Percentiles rank a stretch among this genome's conserved stretches.
Evolutionary conservation across 1,140 invertebrate genomes (phyloP).

Genomic region (Sitobion miscanthi): DNA sequence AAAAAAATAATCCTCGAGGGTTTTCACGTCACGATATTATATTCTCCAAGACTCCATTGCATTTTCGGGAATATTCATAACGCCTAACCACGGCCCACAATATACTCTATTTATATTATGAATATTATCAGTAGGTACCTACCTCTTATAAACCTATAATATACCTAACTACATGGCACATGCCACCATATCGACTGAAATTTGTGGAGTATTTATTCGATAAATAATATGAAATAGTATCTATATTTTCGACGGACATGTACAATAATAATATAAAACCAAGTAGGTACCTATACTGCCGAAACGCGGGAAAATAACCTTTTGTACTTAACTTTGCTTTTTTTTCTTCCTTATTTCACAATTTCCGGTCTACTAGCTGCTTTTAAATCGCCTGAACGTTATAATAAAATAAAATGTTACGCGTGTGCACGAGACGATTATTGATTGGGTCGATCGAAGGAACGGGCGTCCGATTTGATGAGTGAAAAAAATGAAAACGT

Average conservation of each 20-base stretch:
- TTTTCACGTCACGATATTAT: background rate
- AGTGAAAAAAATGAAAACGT: background rate
- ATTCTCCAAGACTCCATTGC: background rate
- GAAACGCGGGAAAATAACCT: background rate
- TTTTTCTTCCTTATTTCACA: slow-evolving; percentile 6
- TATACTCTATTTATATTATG: background rate
- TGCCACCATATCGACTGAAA: background rate
- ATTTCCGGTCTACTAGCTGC: slow-evolving; percentile 8
- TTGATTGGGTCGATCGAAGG: background rate
- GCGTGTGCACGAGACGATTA: background rate
- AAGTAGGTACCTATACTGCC: background rate
- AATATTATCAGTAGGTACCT: background rate
- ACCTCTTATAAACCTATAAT: background rate
- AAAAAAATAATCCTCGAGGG: background rate
- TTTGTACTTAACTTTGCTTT: background rate
- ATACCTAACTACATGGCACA: background rate
- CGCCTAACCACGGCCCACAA: background rate
- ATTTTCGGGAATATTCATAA: background rate
- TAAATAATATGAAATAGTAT: background rate
- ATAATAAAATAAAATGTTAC: slow-evolving; percentile 35
- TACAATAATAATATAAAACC: background rate
- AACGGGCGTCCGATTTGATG: background rate
- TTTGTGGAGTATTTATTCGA: background rate
- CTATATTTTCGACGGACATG: background rate
- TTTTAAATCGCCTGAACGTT: background rate